These are phyloP conservation scores for Bos taurus DNA, from an alignment of 2,113 vertebrate species.

Conservation along the genomic window DNA sequence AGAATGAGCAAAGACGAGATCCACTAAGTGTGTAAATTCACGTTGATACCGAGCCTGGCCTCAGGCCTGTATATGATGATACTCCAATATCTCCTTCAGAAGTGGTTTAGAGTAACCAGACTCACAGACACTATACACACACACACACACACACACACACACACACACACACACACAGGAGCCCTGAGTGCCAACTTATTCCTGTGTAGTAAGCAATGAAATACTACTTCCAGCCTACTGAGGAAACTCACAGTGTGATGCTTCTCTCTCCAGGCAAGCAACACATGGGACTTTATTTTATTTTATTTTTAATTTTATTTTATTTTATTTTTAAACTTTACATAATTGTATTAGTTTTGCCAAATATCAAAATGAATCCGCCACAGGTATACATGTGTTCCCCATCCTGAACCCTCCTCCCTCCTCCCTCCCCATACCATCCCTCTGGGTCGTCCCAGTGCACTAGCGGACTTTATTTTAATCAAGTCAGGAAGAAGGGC, in stretches of 20 bases:
- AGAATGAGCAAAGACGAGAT: not conserved
- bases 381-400: too few species aligned
- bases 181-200: not conserved
- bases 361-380: too few species aligned
- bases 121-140: not conserved
- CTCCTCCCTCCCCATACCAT: too few species aligned
- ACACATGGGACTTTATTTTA: not conserved
- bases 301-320: too few species aligned
- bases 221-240: not conserved
- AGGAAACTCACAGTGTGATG: not conserved
- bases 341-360: too few species aligned
- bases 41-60: not conserved
- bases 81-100: not conserved
- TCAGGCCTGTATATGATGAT: not conserved
- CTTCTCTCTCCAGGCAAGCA: not conserved
- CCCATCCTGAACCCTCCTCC: too few species aligned
- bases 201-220: not conserved
- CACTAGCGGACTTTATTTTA: not conserved
- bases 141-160: not conserved
- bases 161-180: not conserved
- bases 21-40: not conserved
- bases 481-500: not conserved
- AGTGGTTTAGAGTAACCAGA: not conserved
- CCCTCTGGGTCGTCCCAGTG: too few species aligned
- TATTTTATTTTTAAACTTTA: too few species aligned